Conservation (phyloP, 1,140 invertebrate species). For the Scaptomyza montana region DNA sequence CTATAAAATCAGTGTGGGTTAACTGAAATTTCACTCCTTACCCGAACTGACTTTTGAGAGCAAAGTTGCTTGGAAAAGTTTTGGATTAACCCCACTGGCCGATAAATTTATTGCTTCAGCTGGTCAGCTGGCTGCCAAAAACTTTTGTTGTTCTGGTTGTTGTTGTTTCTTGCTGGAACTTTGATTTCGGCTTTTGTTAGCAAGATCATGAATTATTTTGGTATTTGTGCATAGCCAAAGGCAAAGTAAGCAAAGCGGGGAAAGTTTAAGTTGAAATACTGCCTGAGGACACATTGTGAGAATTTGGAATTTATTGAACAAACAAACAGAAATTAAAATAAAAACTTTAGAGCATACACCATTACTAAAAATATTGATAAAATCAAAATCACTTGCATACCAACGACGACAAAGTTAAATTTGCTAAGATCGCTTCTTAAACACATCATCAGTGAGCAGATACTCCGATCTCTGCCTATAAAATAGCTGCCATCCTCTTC, state of each 20-base stretch:
- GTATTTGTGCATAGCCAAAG: not conserved
- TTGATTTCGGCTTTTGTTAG: not conserved
- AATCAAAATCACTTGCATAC: no score
- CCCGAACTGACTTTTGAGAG: not conserved
- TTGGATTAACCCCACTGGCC: slow-evolving; percentile 2
- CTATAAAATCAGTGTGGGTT: not conserved
- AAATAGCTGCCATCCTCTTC: not conserved
- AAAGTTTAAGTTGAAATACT: not conserved
- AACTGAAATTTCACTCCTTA: not conserved
- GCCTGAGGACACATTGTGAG: not conserved
- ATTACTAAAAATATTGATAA: no score
- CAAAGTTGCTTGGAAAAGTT: slow-evolving; percentile 17
- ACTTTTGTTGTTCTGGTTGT: not conserved
- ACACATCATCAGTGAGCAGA: not conserved
- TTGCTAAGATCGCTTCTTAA: no score
- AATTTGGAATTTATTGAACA: not conserved
- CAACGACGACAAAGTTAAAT: no score
- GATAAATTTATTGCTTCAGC: slow-evolving; percentile 52
- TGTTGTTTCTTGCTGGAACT: slow-evolving; percentile 29
- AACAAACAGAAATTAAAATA: not conserved
- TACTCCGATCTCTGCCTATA: not conserved
- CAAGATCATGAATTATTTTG: not conserved
- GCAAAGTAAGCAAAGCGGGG: not conserved
- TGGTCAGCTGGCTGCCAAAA: slow-evolving; percentile 21
- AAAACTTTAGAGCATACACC: no score